Evolutionary conservation across 2,888 invertebrate species (phyloP).

Genomic region (Eumacrocentrus americanus): DNA sequence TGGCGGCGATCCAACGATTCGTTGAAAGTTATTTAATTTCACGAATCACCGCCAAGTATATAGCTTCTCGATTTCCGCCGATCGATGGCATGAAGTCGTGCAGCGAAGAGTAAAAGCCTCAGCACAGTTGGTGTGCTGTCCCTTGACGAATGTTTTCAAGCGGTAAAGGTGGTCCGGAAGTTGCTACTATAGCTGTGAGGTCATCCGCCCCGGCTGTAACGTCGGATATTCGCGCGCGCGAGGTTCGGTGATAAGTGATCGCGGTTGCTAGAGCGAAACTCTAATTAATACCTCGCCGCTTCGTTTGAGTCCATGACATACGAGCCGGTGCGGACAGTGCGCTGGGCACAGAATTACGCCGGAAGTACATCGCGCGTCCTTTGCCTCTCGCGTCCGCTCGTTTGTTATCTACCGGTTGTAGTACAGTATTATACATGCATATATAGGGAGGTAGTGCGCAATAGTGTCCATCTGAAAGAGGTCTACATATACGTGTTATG

Average conservation of each 20-base stretch:
- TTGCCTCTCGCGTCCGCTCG: no score
- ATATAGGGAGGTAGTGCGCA: no score
- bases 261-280: slow-evolving; percentile 57
- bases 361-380: no score
- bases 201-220: slow-evolving; percentile 10
- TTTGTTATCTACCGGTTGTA: no score
- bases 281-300: slow-evolving; percentile 61
- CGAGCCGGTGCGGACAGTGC: slow-evolving; percentile 57
- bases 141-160: slow-evolving; percentile 13
- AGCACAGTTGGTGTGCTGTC: no score
- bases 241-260: slow-evolving; percentile 60
- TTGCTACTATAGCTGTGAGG: not conserved
- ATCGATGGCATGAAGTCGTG: no score
- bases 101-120: no score
- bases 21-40: slow-evolving; percentile 6
- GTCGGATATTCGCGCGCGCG: slow-evolving; percentile 34
- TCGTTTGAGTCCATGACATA: slow-evolving; percentile 61
- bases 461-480: no score
- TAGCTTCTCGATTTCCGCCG: not conserved
- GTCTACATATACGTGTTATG: no score
- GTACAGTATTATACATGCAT: no score
- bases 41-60: not conserved
- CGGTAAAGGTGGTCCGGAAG: slow-evolving; percentile 6
- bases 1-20: not conserved
- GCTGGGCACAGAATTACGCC: slow-evolving; percentile 51